Conservation (phyloP, 2,888 invertebrate species). For the Villa cingulata region DNA sequence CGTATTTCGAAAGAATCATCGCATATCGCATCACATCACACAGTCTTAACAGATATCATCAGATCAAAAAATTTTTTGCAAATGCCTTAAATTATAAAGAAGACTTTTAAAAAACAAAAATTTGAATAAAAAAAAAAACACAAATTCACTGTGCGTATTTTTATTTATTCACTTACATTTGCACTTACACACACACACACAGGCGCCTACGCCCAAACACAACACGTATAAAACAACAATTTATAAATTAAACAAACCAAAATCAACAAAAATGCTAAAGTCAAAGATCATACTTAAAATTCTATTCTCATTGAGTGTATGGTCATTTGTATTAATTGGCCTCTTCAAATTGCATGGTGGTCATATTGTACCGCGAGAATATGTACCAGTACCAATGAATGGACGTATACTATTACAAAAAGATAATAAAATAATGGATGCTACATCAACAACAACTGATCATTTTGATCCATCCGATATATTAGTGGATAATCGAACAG, state of each 20-base stretch:
- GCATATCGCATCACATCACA: too few relatives aligned
- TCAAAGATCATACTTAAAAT: slow-evolving; percentile 34
- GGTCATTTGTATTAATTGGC: slow-evolving; percentile 36
- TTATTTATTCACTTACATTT: neutral
- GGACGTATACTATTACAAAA: slow-evolving; percentile 34
- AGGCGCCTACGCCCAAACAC: too few relatives aligned
- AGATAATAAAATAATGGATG: slow-evolving; percentile 26
- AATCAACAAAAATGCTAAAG: slow-evolving; percentile 25
- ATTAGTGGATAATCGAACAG: slow-evolving; percentile 35
- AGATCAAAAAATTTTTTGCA: neutral
- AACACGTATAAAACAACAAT: too few relatives aligned
- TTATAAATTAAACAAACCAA: neutral
- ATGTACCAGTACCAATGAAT: slow-evolving; percentile 29
- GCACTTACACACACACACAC: neutral
- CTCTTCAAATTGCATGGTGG: slow-evolving; percentile 35
- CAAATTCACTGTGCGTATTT: too few relatives aligned
- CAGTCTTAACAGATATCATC: too few relatives aligned
- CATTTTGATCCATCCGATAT: slow-evolving; percentile 35
- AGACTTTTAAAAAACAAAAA: neutral
- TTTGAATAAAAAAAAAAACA: neutral
- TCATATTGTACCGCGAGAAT: slow-evolving; percentile 31
- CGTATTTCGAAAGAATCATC: too few relatives aligned
- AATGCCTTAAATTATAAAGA: neutral
- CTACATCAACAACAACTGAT: slow-evolving; percentile 36
- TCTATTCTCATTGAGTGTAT: slow-evolving; percentile 34